Conservation (phyloP, 2,888 invertebrate genomes). For the Globia sparganii region DNA sequence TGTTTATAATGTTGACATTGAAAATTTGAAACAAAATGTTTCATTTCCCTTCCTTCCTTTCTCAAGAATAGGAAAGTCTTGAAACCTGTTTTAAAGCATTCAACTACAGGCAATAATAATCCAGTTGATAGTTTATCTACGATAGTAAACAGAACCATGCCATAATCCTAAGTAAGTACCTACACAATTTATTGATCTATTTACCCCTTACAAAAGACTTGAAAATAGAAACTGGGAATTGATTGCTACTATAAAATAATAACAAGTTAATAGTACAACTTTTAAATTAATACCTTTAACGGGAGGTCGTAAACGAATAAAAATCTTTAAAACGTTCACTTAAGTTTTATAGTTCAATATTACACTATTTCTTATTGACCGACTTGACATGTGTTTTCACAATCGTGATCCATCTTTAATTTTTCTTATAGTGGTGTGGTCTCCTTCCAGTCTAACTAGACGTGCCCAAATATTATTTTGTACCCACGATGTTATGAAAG, state of each 20-base stretch:
- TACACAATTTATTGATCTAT: slow-evolving; percentile 2
- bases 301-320: neutral
- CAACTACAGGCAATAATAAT: neutral
- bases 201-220: slow-evolving; percentile 1
- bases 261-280: slow-evolving; percentile 4
- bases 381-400: slow-evolving; percentile 10
- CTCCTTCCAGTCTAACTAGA: neutral
- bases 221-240: neutral
- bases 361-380: neutral
- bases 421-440: neutral
- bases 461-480: neutral
- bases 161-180: neutral
- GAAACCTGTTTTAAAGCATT: neutral
- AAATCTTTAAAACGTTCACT: neutral
- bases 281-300: neutral
- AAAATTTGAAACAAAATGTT: neutral
- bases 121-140: neutral
- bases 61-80: neutral
- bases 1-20: neutral
- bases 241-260: slow-evolving; percentile 4
- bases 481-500: neutral
- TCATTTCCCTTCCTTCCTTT: neutral
- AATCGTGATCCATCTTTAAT: neutral
- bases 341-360: slow-evolving; percentile 15
- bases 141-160: neutral